Conservation (phyloP, 2,888 invertebrate species). For the Drosophila lacicola region DNA sequence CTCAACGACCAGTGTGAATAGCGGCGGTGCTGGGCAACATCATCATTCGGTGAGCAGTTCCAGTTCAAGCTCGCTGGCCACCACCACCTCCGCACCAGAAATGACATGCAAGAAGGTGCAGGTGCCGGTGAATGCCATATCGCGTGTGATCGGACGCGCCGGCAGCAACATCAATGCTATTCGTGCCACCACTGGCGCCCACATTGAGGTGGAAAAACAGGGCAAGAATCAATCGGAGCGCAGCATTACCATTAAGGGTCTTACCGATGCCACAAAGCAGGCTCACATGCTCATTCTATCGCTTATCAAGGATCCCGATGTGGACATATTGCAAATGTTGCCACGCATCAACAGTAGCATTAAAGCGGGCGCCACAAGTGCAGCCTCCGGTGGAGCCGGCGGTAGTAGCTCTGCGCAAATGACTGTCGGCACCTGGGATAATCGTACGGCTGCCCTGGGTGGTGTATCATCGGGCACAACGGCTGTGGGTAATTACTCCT, state of each 20-base stretch:
- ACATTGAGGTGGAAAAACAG: constrained; percentile 99
- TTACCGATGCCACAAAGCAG: constrained; percentile 95
- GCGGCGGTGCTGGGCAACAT: constrained; percentile 75
- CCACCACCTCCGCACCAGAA: constrained; percentile 71
- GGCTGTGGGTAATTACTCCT: constrained; percentile 61
- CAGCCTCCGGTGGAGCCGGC: constrained; percentile 14
- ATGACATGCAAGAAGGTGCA: constrained; percentile 94
- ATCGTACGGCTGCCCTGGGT: constrained; percentile 78
- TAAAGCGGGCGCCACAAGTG: constrained; percentile 62
- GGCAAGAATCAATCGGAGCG: constrained; percentile 97
- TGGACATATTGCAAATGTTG: constrained; percentile 93
- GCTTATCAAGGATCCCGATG: constrained; percentile 97
- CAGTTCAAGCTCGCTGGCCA: constrained; percentile 61
- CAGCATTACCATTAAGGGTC: constrained; percentile 97
- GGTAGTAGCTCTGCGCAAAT: constrained; percentile 43
- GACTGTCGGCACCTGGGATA: constrained; percentile 84
- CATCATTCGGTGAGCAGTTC: constrained; percentile 46
- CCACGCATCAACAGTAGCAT: constrained; percentile 87
- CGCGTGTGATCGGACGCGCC: constrained; percentile 98
- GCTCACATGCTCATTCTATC: constrained; percentile 96
- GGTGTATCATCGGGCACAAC: constrained; percentile 33
- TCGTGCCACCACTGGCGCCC: constrained; percentile 97
- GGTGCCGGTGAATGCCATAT: constrained; percentile 97
- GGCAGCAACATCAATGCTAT: constrained; percentile 99
- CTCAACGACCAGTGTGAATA: constrained; percentile 50